Base-by-base conservation (phyloP, 2,113 vertebrate species). In the Hemichromis elongatus region DNA sequence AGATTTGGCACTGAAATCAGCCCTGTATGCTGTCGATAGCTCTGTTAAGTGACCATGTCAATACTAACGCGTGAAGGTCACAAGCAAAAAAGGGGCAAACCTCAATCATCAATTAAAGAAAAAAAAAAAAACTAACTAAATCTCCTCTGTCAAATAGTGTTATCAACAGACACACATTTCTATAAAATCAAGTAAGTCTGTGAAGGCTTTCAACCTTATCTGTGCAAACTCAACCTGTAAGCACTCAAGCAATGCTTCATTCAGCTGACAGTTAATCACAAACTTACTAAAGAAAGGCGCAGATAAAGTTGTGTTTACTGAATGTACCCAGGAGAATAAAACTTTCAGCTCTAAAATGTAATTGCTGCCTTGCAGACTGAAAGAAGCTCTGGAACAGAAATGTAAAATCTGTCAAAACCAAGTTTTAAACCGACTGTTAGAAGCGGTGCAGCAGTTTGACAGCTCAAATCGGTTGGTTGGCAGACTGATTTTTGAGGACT, bases 131-230 rank as follows among this genome's bases (percentile, higher is more conserved):
- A 85, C 33, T 1, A 81, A 19, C 66, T 14, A 63, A 86, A 73
- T 80, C 33, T 83, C 30, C 42, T 1, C 45, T 40, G 47, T 84
- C 53, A 75, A 63, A 73, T 14, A 11, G 33, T 19, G 53, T 89
- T 88, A 91, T 91, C 86, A 81, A 55, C 57, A 82, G 33, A 88
- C 16, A 47, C 81, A 85, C 47, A 40, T 73, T 85, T 26, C 70
- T 57, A 42, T n/a, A 28, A 50, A 18, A 70, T 33, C n/a, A 87
- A 82, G 42, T 63, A 50, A 45, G 42, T 47, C 70, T 81, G 21
- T 77, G 50, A 75, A 47, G 70, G 50, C 50, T 78, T 81, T 82
- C 4, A 56, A 55, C 53, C 28, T 19, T 83, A 75, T 81, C 73
- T 80, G 4, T 68, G 59, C 56, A 52, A 82, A 11, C 11, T 73